phyloP scores from a whole-genome alignment of 1,140 invertebrate genomes.

The Drosophila tsacasi region DNA sequence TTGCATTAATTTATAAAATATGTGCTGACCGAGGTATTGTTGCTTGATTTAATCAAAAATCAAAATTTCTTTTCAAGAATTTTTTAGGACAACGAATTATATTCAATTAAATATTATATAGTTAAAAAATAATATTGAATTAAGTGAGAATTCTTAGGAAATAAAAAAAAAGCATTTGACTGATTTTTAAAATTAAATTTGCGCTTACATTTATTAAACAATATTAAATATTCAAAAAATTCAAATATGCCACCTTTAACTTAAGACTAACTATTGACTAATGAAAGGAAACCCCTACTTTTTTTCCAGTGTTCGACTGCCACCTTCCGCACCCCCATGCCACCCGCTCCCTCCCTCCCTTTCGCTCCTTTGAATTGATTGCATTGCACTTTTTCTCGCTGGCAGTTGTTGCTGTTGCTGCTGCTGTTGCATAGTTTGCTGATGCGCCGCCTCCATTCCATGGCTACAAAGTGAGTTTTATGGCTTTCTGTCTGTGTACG shows the following conservation, averaged over 20 bases:
- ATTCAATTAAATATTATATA: no score
- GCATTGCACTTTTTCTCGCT: constrained; percentile 74
- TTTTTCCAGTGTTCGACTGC: constrained; percentile 5
- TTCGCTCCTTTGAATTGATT: constrained; percentile 74
- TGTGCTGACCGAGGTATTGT: no score
- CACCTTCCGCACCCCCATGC: background rate
- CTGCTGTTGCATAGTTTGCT: constrained; percentile 77
- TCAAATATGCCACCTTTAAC: background rate
- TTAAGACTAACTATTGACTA: no score
- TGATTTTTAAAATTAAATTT: no score
- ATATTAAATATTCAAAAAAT: background rate
- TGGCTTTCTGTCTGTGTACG: constrained; percentile 62
- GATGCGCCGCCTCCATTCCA: constrained; percentile 75
- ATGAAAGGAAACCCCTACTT: background rate
- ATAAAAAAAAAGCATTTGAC: no score
- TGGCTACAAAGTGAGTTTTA: constrained; percentile 81
- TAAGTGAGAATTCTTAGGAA: no score
- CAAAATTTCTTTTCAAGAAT: no score
- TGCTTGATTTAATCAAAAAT: no score
- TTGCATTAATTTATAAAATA: no score
- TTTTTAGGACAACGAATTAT: no score
- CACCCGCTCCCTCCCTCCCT: background rate
- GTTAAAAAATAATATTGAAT: no score
- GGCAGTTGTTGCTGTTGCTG: constrained; percentile 42
- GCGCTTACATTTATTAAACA: rapidly evolving